A percentile compares a stretch with the other conserved stretches of the same genome.
Evolutionary conservation across 2,113 vertebrate species (phyloP).

Genomic region (Ondatra zibethicus): DNA sequence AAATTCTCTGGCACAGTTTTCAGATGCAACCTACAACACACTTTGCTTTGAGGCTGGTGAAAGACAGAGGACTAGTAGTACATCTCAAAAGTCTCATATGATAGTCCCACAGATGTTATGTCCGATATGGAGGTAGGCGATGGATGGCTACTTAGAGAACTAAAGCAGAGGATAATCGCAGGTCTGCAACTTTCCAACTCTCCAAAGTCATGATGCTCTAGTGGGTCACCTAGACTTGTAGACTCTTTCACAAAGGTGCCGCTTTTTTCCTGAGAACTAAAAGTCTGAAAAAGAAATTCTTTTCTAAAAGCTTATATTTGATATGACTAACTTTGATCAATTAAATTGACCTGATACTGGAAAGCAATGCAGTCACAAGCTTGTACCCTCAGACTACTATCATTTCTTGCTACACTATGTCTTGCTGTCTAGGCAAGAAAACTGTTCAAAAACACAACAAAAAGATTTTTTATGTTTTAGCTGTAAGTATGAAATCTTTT

Average conservation of each 20-base stretch:
- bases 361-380: background rate
- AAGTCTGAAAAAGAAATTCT: constrained; percentile 11
- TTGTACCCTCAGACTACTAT: background rate
- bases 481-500: background rate
- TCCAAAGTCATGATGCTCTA: background rate
- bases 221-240: no score
- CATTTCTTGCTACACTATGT: background rate
- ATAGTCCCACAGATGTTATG: background rate
- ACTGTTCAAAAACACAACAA: background rate
- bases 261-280: background rate
- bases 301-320: background rate
- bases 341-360: background rate
- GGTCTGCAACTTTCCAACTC: background rate
- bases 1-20: background rate
- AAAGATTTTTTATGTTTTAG: background rate
- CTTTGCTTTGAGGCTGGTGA: background rate
- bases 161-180: background rate
- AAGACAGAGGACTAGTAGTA: background rate
- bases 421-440: background rate
- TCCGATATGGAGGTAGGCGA: background rate
- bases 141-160: background rate
- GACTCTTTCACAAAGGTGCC: background rate
- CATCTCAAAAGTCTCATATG: background rate
- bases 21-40: background rate
- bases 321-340: background rate